Base-by-base conservation (phyloP, 2,113 vertebrate species). In the Toxostoma redivivum region DNA sequence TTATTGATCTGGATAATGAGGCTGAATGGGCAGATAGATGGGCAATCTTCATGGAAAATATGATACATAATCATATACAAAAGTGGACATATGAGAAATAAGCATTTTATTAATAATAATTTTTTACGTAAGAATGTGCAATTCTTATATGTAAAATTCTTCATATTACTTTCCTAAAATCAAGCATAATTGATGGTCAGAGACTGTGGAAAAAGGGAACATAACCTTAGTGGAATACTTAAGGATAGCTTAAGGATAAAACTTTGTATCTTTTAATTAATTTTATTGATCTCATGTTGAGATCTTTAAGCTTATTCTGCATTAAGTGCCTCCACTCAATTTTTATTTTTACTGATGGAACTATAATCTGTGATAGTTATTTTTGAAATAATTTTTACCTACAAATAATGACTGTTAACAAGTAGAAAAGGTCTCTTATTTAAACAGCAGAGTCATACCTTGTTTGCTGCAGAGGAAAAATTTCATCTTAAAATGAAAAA, bases 201-300 rank as follows among this genome's bases (percentile, higher is more conserved):
- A 66, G 10, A 84, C 10, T 3, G 0, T 40, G 19, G 7, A 13
- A 64, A 56, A 81, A 4, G 4, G 7, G 3, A 50, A 3, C 0
- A 2, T 35, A 78, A 42, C 5, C 3, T 11, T 37, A 45, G 9
- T 16, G n/a, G 22, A 6, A 35, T 56, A 62, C 1, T 11, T 15
- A n/a, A n/a, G n/a, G n/a, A n/a, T 35, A 67, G 27, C 0, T 28
- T 74, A 47, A 67, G 4, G 21, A 54, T 47, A 84, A 70, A 9
- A 81, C 15, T 35, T n/a, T 31, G 1, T 51, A 22, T 19, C 0
- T 86, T 74, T 76, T 37, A 15, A 27, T 57, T 57, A 62, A 9
- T 53, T 53, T 72, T 71, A 54, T 31, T 84, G 16, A 27, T 18
- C 10, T 51, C 10, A 35, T 56, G 3, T 51, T 81, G 31, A 86